Percentiles rank a stretch among this genome's conserved stretches.
Evolutionary conservation across 1,140 invertebrate genomes (phyloP).

Genomic region (Notospermus geniculatus): DNA sequence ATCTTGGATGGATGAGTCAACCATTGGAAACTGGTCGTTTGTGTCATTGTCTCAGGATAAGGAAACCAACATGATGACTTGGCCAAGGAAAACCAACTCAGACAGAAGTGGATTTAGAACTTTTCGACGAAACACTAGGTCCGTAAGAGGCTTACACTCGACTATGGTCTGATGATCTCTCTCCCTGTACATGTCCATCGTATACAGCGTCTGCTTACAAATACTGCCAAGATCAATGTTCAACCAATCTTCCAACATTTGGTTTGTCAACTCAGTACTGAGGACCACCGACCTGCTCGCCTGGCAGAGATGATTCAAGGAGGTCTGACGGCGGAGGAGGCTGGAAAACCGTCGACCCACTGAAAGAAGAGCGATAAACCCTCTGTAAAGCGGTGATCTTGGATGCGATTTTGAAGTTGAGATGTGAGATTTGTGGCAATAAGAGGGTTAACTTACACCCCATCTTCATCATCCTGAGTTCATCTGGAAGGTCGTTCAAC

Average conservation of each 20-base stretch:
- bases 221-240: slow-evolving; percentile 56
- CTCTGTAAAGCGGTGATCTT: too few species aligned
- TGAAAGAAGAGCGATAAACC: slow-evolving; percentile 24
- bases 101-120: not conserved
- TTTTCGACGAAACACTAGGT: not conserved
- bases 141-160: slow-evolving; percentile 48
- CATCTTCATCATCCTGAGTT: slow-evolving; percentile 47
- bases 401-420: too few species aligned
- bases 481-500: slow-evolving; percentile 41
- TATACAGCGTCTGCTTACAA: slow-evolving; percentile 57
- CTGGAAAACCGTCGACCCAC: slow-evolving; percentile 47
- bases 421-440: too few species aligned
- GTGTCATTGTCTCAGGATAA: not conserved
- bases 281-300: slow-evolving; percentile 49
- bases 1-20: too few species aligned
- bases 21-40: too few species aligned
- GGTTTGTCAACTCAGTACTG: slow-evolving; percentile 42
- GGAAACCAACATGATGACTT: too few species aligned
- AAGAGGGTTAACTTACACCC: slow-evolving; percentile 53
- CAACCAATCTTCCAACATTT: slow-evolving; percentile 56
- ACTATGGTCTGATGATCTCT: slow-evolving; percentile 49
- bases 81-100: not conserved
- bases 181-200: slow-evolving; percentile 51
- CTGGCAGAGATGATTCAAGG: slow-evolving; percentile 54
- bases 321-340: slow-evolving; percentile 47